A percentile compares a stretch with the other conserved stretches of the same genome.
Evolutionary conservation across 2,797 vertebrate species (phyloP).

Genomic region (Aulostomus chinensis): DNA sequence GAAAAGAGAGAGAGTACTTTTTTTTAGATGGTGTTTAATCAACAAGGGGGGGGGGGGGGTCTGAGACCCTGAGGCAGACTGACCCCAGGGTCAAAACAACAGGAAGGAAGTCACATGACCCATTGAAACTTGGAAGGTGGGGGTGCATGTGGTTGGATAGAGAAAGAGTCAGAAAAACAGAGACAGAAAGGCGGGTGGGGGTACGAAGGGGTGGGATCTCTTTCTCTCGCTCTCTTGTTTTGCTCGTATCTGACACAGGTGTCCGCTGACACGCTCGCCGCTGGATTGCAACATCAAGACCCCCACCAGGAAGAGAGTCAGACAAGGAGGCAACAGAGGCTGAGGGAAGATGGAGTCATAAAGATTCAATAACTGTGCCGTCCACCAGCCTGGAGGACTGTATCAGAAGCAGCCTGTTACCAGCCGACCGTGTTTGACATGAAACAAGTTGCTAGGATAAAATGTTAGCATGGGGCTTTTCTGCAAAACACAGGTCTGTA

Average conservation of each 20-base stretch:
- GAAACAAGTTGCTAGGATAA: no score
- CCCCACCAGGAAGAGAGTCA: slow-evolving; percentile 37
- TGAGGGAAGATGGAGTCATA: neutral
- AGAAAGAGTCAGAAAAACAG: slow-evolving; percentile 22
- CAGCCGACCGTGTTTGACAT: no score
- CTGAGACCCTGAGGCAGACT: slow-evolving; percentile 53
- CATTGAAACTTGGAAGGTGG: slow-evolving; percentile 24
- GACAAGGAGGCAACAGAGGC: slow-evolving; percentile 6
- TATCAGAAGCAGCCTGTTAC: no score
- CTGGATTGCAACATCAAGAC: slow-evolving; percentile 66
- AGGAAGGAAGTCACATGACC: slow-evolving; percentile 73
- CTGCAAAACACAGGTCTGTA: no score
- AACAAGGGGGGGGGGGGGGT: slow-evolving; percentile 14
- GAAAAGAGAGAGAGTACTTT: neutral
- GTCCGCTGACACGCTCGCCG: slow-evolving; percentile 67
- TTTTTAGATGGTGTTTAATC: slow-evolving; percentile 61
- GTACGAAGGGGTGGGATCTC: slow-evolving; percentile 36
- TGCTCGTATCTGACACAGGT: slow-evolving; percentile 67
- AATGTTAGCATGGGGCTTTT: no score
- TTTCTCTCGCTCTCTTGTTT: slow-evolving; percentile 61
- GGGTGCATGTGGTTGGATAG: slow-evolving; percentile 1
- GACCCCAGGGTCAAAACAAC: slow-evolving; percentile 68
- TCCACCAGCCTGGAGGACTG: no score
- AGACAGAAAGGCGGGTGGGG: slow-evolving; percentile 10
- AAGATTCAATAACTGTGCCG: no score